phyloP scores from a whole-genome alignment of 2,113 vertebrate genomes.

The Pimephales promelas region DNA sequence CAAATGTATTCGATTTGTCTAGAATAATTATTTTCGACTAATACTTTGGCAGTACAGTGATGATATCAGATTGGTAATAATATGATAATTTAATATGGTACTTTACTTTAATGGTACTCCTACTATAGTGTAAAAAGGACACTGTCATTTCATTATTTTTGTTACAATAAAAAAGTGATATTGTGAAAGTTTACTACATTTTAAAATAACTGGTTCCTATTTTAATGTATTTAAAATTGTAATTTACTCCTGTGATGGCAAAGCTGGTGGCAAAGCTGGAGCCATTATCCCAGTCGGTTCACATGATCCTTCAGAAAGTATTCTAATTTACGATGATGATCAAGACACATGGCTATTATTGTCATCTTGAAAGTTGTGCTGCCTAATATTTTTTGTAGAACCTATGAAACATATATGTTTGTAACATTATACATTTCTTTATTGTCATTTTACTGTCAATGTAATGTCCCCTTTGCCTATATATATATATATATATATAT shows the following conservation, averaged over 20 bases:
- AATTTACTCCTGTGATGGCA: neutral
- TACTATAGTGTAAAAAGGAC: no score
- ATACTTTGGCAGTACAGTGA: neutral
- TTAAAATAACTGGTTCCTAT: neutral
- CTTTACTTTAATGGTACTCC: no score
- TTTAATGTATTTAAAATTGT: neutral
- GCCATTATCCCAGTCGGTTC: neutral
- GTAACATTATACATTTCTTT: no score
- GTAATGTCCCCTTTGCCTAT: neutral
- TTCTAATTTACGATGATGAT: neutral
- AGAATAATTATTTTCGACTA: neutral
- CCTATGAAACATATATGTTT: neutral
- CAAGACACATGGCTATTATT: neutral
- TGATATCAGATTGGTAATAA: no score
- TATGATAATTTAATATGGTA: no score
- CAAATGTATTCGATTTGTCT: constrained; percentile 21
- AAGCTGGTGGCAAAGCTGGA: neutral
- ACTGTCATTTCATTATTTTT: no score
- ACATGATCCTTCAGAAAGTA: neutral
- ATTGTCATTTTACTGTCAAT: neutral
- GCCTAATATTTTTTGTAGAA: neutral
- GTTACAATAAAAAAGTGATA: neutral
- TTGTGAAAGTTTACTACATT: neutral
- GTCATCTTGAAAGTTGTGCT: neutral
- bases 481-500: no score